Evolutionary conservation across 2,888 invertebrate species (phyloP), one percentile per base, ranked within the genome.

Genomic region (Leucophenga maculata): DNA sequence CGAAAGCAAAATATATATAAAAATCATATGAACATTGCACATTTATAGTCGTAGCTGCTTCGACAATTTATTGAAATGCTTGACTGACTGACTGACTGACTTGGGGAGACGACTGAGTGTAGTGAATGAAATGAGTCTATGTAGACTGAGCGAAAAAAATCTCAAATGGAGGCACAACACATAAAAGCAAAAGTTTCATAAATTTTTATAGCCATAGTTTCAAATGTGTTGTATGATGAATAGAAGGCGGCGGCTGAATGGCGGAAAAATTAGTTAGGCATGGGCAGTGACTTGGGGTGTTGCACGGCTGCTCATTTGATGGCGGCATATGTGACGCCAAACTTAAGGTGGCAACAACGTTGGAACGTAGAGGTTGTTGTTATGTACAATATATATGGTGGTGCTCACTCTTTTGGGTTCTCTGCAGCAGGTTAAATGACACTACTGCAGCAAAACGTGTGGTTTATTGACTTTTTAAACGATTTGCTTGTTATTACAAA

Each of bases 1-100:
- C 18, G 20, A 39, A 39, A 26, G 26, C 26, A 26, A 26, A 26
- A 26, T 26, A 3, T 2, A 26, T 3, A 26, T 26, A 26, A 26
- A 26, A 26, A 26, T 26, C 26, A 26, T 39, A 39, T 39, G 39
- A 39, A 39, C 39, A 39, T 39, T 39, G 39, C 39, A 39, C 39
- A 39, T 39, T 39, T 39, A 39, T 8, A 39, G 9, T 39, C 39
- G 11, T 39, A 39, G 39, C 39, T 39, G 31, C 16, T 44, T 65
- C 46, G 39, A 55, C 44, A 55, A 69, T 57, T 54, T 57, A 52
- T 65, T n/a, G 50, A 60, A 50, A 70, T 31, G 65, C 55, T n/a
- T 67, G 55, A 70, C 65, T 68, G 64, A 70, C 13, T 67, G 71
- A 65, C 22, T 72, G 70, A 57, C 32, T 66, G 67, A 70, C 26